These are phyloP conservation scores for Apamea monoglypha DNA, from an alignment of 2,888 invertebrate species.

Conservation along the genomic window DNA sequence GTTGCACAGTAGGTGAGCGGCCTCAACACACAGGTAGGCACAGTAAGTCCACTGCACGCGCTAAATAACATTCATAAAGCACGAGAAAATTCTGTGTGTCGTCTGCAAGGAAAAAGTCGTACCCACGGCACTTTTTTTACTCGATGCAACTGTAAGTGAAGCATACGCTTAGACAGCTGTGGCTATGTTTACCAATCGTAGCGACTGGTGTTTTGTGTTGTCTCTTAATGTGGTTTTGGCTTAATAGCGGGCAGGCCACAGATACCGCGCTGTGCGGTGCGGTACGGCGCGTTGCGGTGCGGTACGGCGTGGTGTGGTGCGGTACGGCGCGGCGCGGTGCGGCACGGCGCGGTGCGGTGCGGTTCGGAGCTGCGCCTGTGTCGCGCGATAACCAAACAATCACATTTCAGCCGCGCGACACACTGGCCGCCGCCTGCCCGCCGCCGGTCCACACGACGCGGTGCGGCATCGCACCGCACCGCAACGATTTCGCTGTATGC, in stretches of 20 bases:
- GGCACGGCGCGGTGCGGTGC: background rate
- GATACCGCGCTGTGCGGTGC: background rate
- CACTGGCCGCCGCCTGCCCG: background rate
- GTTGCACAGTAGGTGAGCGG: slow-evolving; percentile 18
- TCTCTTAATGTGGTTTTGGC: background rate
- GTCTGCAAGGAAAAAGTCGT: background rate
- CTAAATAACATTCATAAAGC: background rate
- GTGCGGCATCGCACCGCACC: no score
- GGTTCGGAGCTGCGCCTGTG: slow-evolving; percentile 20
- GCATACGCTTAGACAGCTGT: background rate
- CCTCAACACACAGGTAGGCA: no score
- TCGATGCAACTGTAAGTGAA: background rate
- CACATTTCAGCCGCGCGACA: background rate
- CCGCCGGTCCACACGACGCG: background rate
- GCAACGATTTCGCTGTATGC: no score
- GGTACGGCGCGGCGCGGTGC: background rate
- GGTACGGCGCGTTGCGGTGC: background rate
- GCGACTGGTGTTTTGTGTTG: slow-evolving; percentile 4
- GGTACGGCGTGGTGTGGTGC: slow-evolving; percentile 2
- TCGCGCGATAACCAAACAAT: slow-evolving; percentile 36
- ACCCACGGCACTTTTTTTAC: background rate
- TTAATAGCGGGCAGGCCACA: slow-evolving; percentile 9
- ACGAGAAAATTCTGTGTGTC: background rate
- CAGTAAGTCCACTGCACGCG: background rate
- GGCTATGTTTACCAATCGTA: background rate